Base-by-base conservation (phyloP, 2,113 vertebrate genomes). In the Onychostruthus taczanowskii region DNA sequence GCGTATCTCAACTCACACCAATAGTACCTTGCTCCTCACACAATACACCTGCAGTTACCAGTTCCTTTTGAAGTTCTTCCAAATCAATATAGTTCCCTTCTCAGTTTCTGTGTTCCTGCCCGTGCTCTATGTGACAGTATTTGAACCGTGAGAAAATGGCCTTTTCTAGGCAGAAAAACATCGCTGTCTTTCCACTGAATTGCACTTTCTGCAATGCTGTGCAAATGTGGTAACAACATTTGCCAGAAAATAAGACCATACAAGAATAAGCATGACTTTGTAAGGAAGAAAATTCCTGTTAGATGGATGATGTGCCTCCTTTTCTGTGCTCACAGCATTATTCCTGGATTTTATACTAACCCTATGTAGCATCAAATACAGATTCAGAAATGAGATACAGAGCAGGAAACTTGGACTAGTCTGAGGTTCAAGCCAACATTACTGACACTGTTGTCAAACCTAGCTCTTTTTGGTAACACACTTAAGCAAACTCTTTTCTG, bases 1-100 rank as follows among this genome's bases (percentile, higher is more conserved):
- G 3, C 0, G 0, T 53, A 18, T 70, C 49, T 58, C 4, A 3
- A n/a, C 8, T 73, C 22, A 66, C 15, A 49, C 9, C 21, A 30
- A 9, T 22, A 41, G 18, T 41, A 58, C 46, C 22, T 80, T 21
- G 7, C 37, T 76, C 17, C 9, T 88, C 35, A 72, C 12, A 61
- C 64, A 80, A 77, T 68, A n/a, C 2, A 11, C 39, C 18, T 78
- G 4, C 3, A 3, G 7, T 61, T 80, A 39, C 5, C 26, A 64
- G 6, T 61, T 80, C 50, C 26, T 68, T 81, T 47, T 70, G 12
- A 77, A 68, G 50, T 33, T 84, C 16, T 81, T 64, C 33, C 31
- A 52, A 69, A 43, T 44, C 5, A 6, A 30, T 72, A 24, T 52
- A 41, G 37, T 81, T 74, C 5, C 6, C 19, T 74, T 74, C 13